Conservation (phyloP, 2,888 invertebrate species). For the Leptogaster cylindrica region DNA sequence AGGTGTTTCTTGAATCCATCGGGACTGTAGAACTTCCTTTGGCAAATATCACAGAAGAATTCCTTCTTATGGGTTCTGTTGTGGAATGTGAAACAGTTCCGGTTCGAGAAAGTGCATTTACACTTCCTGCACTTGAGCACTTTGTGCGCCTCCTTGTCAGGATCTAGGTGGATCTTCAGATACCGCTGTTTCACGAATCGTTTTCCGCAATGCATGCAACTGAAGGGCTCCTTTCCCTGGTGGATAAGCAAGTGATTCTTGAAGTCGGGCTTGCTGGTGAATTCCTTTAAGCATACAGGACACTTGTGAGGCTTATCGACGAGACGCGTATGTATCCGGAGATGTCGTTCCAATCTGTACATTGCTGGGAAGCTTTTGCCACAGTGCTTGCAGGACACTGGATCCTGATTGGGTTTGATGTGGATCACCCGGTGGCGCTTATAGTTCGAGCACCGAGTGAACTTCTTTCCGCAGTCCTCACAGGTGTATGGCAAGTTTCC, state of each 20-base stretch:
- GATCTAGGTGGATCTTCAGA: conserved; percentile 17
- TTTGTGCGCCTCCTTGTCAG: background rate
- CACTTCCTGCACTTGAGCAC: conserved; percentile 3
- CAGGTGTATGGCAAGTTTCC: conserved; percentile 2
- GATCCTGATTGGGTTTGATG: background rate
- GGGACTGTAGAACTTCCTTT: background rate
- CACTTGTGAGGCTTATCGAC: background rate
- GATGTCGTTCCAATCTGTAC: background rate
- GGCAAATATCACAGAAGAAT: background rate
- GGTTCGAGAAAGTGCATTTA: background rate
- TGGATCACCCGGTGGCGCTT: conserved; percentile 6
- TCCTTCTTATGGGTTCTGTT: background rate
- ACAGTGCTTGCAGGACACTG: conserved; percentile 8
- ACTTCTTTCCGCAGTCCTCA: conserved; percentile 30
- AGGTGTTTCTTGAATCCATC: conserved; percentile 7
- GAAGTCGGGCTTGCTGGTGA: conserved; percentile 7
- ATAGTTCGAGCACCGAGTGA: conserved; percentile 4
- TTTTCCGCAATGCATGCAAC: conserved; percentile 14
- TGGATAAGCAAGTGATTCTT: conserved; percentile 4
- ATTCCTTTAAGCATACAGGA: background rate
- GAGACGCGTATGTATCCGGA: background rate
- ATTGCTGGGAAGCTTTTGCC: conserved; percentile 12
- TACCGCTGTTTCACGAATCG: background rate
- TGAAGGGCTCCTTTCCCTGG: background rate
- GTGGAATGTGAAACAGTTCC: conserved; percentile 10